Conservation (phyloP, 2,888 invertebrate genomes). For the Drosophila monieri region DNA sequence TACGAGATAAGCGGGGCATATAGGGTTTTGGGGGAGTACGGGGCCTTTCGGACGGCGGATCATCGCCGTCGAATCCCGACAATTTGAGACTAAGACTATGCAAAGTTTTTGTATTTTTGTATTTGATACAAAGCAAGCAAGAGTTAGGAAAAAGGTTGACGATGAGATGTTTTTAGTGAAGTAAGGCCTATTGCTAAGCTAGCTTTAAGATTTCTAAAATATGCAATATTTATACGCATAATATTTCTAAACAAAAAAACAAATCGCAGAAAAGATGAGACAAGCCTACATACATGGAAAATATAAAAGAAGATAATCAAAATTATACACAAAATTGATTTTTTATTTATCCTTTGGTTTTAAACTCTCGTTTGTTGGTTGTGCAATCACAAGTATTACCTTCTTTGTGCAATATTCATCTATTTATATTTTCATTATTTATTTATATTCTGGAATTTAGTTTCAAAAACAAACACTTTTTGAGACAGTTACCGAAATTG, state of each 20-base stretch:
- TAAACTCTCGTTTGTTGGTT: slow-evolving; percentile 53
- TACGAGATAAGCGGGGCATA: slow-evolving; percentile 4
- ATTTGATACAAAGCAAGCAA: slow-evolving; percentile 65
- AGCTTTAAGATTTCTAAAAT: slow-evolving; percentile 64
- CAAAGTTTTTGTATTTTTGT: slow-evolving; percentile 77
- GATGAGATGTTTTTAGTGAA: slow-evolving; percentile 30
- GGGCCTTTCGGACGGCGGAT: neutral
- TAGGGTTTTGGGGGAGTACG: slow-evolving; percentile 14
- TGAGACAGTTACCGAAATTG: slow-evolving; percentile 13
- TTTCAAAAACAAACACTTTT: slow-evolving; percentile 3
- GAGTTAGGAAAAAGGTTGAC: slow-evolving; percentile 41
- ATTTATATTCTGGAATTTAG: slow-evolving; percentile 6
- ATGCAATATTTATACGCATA: slow-evolving; percentile 69
- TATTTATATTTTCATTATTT: neutral
- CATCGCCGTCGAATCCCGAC: slow-evolving; percentile 10
- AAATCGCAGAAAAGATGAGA: slow-evolving; percentile 43
- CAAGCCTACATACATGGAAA: slow-evolving; percentile 75
- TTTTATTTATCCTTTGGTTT: slow-evolving; percentile 56
- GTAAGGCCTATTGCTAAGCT: slow-evolving; percentile 30
- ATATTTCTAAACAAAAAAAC: slow-evolving; percentile 34
- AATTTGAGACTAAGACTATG: slow-evolving; percentile 63
- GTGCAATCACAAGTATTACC: slow-evolving; percentile 43
- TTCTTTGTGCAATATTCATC: slow-evolving; percentile 31
- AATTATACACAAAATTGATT: slow-evolving; percentile 69
- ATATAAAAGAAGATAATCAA: slow-evolving; percentile 79